Evolutionary conservation across 2,888 invertebrate species (phyloP).

Genomic region (Sycophila texana): DNA sequence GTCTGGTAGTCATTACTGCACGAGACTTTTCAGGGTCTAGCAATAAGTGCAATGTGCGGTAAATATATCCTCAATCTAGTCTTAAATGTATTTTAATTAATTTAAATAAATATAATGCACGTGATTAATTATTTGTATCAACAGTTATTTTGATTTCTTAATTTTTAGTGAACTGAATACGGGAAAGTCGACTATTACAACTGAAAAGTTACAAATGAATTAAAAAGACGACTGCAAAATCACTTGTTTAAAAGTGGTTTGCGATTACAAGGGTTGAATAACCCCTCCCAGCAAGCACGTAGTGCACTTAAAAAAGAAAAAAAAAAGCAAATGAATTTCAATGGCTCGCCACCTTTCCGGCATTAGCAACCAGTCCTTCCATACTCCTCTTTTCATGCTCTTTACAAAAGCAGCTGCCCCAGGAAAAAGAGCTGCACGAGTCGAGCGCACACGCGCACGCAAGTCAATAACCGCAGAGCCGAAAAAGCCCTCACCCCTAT

Average conservation of each 20-base stretch:
- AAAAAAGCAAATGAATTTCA: constrained; percentile 33
- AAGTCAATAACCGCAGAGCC: constrained; percentile 48
- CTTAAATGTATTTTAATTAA: no score
- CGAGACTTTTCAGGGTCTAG: no score
- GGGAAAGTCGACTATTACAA: no score
- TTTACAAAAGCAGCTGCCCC: background rate
- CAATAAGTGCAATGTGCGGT: no score
- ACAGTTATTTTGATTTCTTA: no score
- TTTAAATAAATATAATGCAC: no score
- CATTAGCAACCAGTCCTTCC: constrained; percentile 20
- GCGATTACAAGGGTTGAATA: background rate
- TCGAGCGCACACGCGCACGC: background rate
- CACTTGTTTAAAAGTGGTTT: no score
- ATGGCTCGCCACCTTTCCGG: constrained; percentile 9
- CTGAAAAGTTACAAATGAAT: no score
- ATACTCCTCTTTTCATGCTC: background rate
- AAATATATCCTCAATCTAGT: no score
- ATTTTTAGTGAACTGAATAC: no score
- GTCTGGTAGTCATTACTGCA: no score
- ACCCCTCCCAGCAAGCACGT: background rate
- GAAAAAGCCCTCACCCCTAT: background rate
- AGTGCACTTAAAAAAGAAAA: background rate
- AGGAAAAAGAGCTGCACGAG: constrained; percentile 15
- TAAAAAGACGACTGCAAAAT: background rate
- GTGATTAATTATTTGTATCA: no score